A percentile compares a stretch with the other conserved stretches of the same genome.
phyloP scores from a whole-genome alignment of 2,797 vertebrate genomes.

The Carduelis carduelis region DNA sequence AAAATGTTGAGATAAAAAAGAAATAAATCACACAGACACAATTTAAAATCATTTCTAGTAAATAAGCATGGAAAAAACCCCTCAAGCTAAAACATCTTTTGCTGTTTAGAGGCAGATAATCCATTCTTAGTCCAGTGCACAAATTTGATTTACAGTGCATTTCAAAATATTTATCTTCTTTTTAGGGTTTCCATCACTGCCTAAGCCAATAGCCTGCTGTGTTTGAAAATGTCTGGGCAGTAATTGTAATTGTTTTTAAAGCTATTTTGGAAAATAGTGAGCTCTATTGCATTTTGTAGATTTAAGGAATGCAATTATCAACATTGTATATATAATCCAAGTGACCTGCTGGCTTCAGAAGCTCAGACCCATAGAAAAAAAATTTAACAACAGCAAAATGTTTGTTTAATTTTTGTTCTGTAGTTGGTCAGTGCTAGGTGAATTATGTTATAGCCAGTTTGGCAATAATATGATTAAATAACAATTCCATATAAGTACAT shows the following conservation, averaged over 20 bases:
- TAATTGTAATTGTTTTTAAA: conserved; percentile 76
- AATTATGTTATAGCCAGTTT: conserved; percentile 70
- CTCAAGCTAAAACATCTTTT: conserved; percentile 66
- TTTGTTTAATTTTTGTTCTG: conserved; percentile 77
- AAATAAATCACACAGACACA: neutral
- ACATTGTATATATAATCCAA: conserved; percentile 73
- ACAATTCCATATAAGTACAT: conserved; percentile 80
- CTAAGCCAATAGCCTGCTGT: conserved; percentile 75
- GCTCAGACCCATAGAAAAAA: conserved; percentile 56
- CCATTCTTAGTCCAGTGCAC: conserved; percentile 56
- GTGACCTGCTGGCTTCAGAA: conserved; percentile 76
- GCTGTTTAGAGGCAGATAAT: conserved; percentile 60
- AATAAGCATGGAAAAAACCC: conserved; percentile 32
- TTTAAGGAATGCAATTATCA: conserved; percentile 74
- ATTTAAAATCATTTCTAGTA: conserved; percentile 3
- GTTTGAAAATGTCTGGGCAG: conserved; percentile 77
- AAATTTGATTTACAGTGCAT: conserved; percentile 73
- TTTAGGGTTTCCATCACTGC: conserved; percentile 72
- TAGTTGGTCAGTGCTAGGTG: conserved; percentile 72
- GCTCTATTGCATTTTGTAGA: conserved; percentile 63
- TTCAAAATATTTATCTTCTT: conserved; percentile 79
- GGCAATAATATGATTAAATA: conserved; percentile 73
- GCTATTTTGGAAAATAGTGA: conserved; percentile 71
- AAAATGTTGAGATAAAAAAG: neutral
- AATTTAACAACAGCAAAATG: conserved; percentile 66